These are phyloP conservation scores for Aldabrachelys gigantea DNA, from an alignment of 2,113 vertebrate species.

Conservation along the genomic window DNA sequence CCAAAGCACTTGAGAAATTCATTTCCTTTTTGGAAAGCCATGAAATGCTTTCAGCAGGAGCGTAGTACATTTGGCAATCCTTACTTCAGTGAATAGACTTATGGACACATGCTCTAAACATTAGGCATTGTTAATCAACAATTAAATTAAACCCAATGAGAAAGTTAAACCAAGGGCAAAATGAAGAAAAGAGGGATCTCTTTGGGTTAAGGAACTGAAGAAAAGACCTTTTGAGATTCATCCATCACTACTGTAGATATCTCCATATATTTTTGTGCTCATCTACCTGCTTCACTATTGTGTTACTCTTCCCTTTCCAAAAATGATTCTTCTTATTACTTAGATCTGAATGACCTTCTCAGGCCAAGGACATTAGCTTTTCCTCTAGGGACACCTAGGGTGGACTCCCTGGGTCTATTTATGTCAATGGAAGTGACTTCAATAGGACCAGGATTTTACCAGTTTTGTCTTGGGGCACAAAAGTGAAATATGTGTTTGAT, in stretches of 20 bases:
- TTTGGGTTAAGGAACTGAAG: background rate
- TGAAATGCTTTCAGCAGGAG: background rate
- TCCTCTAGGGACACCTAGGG: background rate
- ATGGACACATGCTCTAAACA: conserved; percentile 22
- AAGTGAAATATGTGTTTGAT: background rate
- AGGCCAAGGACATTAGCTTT: background rate
- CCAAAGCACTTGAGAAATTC: background rate
- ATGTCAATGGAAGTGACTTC: background rate
- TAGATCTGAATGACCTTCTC: conserved; percentile 13
- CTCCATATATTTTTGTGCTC: background rate
- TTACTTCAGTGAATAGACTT: conserved; percentile 7
- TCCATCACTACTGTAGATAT: background rate
- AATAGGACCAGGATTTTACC: background rate
- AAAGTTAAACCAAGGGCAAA: background rate
- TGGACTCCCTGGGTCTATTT: background rate
- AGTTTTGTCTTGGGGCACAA: background rate
- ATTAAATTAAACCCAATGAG: background rate
- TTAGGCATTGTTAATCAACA: conserved; percentile 15
- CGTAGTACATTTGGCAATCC: background rate
- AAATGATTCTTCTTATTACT: background rate
- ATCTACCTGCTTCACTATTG: background rate
- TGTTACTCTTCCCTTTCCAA: background rate
- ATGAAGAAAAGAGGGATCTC: conserved; percentile 4
- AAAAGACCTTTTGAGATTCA: conserved; percentile 8
- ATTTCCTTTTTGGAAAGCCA: conserved; percentile 8